phyloP scores from a whole-genome alignment of 2,797 vertebrate species.

The Nannoperca obscura region DNA sequence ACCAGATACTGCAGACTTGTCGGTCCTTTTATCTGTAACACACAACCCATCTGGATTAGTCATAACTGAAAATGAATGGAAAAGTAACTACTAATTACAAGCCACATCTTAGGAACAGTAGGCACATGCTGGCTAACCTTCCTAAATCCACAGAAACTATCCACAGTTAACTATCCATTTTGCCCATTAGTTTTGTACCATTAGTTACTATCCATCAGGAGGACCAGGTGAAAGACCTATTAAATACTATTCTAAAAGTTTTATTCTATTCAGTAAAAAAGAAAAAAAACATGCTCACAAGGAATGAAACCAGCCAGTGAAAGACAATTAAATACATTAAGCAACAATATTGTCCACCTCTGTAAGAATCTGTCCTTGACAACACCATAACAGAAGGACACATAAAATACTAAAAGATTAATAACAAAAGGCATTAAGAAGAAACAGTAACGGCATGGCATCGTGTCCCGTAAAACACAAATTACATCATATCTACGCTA shows the following conservation, averaged over 20 bases:
- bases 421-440: not conserved
- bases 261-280: not conserved
- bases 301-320: not conserved
- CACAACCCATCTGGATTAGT: constrained; percentile 30
- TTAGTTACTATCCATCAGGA: not conserved
- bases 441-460: constrained; percentile 10
- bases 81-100: not conserved
- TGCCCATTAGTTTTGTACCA: too few relatives aligned
- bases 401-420: constrained; percentile 14
- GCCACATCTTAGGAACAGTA: not conserved
- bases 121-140: too few relatives aligned
- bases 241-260: not conserved
- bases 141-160: not conserved
- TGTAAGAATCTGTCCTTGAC: constrained; percentile 9
- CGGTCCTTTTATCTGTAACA: constrained; percentile 94
- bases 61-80: not conserved
- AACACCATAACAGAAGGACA: not conserved
- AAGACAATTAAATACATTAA: not conserved
- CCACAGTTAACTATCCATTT: not conserved
- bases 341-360: not conserved
- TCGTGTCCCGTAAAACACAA: not conserved
- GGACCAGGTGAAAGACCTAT: not conserved
- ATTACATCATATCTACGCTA: not conserved
- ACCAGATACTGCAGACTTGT: constrained; percentile 97
- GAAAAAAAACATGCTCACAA: not conserved